Conservation (phyloP, 2,797 vertebrate genomes). For the Lates japonicus region DNA sequence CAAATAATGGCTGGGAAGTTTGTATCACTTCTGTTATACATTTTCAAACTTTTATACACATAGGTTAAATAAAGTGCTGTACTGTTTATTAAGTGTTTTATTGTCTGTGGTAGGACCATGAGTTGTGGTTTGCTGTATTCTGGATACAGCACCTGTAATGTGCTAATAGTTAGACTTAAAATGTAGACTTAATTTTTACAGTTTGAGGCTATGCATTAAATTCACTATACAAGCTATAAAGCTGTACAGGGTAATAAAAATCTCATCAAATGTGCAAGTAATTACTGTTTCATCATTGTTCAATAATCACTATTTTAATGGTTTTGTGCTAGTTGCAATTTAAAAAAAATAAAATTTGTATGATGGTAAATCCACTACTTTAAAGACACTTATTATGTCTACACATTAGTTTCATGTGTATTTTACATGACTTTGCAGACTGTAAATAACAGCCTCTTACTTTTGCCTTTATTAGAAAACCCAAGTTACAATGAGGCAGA, state of each 20-base stretch:
- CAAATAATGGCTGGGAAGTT: background rate
- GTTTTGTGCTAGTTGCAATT: background rate
- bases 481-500: background rate
- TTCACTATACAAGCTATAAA: too few relatives aligned
- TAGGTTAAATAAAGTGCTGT: constrained; percentile 7
- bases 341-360: too few relatives aligned
- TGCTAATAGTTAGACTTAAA: too few relatives aligned
- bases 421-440: background rate
- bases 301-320: background rate
- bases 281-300: background rate
- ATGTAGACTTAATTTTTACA: too few relatives aligned
- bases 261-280: background rate
- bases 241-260: background rate
- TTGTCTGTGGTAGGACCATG: background rate
- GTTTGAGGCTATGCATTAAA: too few relatives aligned
- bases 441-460: background rate
- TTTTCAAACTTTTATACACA: constrained; percentile 32
- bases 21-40: constrained; percentile 25
- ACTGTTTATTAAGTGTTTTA: background rate
- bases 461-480: constrained; percentile 46
- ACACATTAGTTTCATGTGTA: too few relatives aligned
- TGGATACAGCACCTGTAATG: background rate
- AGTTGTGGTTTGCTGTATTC: background rate
- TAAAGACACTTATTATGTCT: too few relatives aligned
- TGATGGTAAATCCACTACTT: too few relatives aligned